Evolutionary conservation across 1,140 invertebrate genomes (phyloP).

Genomic region (Laupala kohalensis): DNA sequence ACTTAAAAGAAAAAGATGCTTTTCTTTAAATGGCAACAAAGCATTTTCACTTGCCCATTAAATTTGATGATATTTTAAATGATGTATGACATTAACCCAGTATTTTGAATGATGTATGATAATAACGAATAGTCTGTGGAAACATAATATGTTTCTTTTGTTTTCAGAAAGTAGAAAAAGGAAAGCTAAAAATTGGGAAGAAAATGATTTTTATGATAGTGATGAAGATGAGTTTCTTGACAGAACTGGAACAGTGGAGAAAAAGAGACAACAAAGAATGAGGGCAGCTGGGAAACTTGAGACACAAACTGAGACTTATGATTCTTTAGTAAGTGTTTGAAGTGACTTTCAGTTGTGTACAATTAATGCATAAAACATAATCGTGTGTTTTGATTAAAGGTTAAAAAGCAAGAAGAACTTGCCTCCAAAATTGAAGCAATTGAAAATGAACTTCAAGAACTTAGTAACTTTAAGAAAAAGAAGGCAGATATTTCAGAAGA

Average conservation of each 20-base stretch:
- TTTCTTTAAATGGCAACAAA: too few species aligned
- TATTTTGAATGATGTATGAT: too few species aligned
- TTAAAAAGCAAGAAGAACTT: conserved; percentile 51
- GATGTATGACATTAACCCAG: too few species aligned
- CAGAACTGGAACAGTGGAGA: conserved; percentile 82
- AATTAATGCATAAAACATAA: conserved; percentile 7
- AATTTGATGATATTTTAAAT: too few species aligned
- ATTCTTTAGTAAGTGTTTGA: conserved; percentile 4
- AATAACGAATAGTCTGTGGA: too few species aligned
- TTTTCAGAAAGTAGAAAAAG: conserved; percentile 46
- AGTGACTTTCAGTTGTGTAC: background rate
- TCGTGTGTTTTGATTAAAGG: conserved; percentile 31
- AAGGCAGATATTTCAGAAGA: conserved; percentile 29
- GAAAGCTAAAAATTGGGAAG: conserved; percentile 66
- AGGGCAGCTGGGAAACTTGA: conserved; percentile 34
- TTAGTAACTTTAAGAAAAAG: conserved; percentile 38
- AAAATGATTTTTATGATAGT: conserved; percentile 89
- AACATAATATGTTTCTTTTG: too few species aligned
- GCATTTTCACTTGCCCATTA: too few species aligned
- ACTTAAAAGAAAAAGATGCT: too few species aligned
- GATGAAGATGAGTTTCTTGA: conserved; percentile 95
- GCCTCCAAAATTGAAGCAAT: conserved; percentile 41
- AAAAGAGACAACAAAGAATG: conserved; percentile 71
- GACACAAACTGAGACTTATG: conserved; percentile 1
- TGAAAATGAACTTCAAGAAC: conserved; percentile 42